Conservation (phyloP, 1,140 invertebrate genomes). For the Cotesia chilonis region DNA sequence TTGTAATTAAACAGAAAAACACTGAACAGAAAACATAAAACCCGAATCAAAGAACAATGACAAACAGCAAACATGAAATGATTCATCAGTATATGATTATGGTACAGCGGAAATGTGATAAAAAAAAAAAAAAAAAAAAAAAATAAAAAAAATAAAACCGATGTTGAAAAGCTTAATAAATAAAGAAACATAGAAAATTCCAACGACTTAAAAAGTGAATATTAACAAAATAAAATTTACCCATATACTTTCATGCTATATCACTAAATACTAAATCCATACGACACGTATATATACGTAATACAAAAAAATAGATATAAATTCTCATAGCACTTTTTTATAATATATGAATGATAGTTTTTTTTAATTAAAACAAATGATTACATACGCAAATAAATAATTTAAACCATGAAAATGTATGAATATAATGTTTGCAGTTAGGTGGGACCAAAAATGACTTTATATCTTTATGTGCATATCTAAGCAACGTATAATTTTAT, state of each 20-base stretch:
- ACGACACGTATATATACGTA: constrained; percentile 33
- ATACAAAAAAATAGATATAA: constrained; percentile 11
- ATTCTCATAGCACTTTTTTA: constrained; percentile 10
- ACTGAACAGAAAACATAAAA: not conserved
- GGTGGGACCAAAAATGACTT: constrained; percentile 68
- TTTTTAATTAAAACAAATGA: constrained; percentile 34
- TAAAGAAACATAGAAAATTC: constrained; percentile 16
- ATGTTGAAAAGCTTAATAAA: not conserved
- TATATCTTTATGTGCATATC: constrained; percentile 67
- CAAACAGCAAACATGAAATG: constrained; percentile 10
- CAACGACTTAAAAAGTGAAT: not conserved
- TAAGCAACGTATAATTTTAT: constrained; percentile 66
- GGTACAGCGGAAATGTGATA: not conserved
- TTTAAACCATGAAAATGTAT: constrained; percentile 53
- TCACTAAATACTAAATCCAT: constrained; percentile 16
- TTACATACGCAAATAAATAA: constrained; percentile 43
- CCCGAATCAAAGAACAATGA: constrained; percentile 5
- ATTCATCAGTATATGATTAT: not conserved
- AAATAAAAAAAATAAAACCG: not conserved
- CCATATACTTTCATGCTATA: constrained; percentile 2
- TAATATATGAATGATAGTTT: constrained; percentile 26
- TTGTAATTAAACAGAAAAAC: constrained; percentile 49
- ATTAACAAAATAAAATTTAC: not conserved
- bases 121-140: constrained; percentile 1
- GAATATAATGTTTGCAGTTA: constrained; percentile 67